phyloP scores from a whole-genome alignment of 1,140 invertebrate species.

The Drosophila ohnishii region DNA sequence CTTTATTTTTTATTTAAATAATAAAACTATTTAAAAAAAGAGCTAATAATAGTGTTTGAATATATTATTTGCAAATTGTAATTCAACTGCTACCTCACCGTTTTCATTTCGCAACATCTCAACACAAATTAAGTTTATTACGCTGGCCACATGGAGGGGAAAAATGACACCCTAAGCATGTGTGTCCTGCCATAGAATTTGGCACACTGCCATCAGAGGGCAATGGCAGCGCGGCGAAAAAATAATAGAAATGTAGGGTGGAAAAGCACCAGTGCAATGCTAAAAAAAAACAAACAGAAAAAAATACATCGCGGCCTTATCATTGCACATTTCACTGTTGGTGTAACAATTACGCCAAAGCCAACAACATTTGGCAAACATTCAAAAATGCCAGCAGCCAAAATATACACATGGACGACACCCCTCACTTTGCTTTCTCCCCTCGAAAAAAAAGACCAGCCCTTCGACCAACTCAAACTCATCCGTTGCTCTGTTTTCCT shows the following conservation, averaged over 20 bases:
- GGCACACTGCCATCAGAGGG: slow-evolving; percentile 51
- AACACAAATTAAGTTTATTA: slow-evolving; percentile 54
- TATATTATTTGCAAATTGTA: slow-evolving; percentile 6
- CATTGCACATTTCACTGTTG: slow-evolving; percentile 78
- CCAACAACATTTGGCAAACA: slow-evolving; percentile 75
- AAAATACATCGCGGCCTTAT: slow-evolving; percentile 70
- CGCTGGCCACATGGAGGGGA: slow-evolving; percentile 18
- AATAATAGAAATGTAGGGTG: slow-evolving; percentile 35
- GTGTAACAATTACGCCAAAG: slow-evolving; percentile 78
- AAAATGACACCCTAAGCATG: slow-evolving; percentile 28
- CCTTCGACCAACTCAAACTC: slow-evolving; percentile 29
- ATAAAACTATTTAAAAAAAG: too few relatives aligned
- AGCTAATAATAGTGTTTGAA: not conserved
- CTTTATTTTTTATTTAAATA: not conserved
- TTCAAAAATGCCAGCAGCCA: slow-evolving; percentile 77
- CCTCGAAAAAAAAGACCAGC: slow-evolving; percentile 8
- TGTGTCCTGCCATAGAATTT: slow-evolving; percentile 40
- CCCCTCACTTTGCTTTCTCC: not conserved
- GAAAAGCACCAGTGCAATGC: slow-evolving; percentile 27
- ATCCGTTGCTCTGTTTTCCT: slow-evolving; percentile 21
- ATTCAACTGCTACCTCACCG: not conserved
- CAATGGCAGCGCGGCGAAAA: slow-evolving; percentile 47
- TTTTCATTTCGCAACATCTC: slow-evolving; percentile 32
- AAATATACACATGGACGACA: slow-evolving; percentile 57
- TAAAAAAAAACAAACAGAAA: slow-evolving; percentile 14